Evolutionary conservation across 2,888 invertebrate species (phyloP), one percentile per base, ranked within the genome.

Genomic region (Trilocha varians): DNA sequence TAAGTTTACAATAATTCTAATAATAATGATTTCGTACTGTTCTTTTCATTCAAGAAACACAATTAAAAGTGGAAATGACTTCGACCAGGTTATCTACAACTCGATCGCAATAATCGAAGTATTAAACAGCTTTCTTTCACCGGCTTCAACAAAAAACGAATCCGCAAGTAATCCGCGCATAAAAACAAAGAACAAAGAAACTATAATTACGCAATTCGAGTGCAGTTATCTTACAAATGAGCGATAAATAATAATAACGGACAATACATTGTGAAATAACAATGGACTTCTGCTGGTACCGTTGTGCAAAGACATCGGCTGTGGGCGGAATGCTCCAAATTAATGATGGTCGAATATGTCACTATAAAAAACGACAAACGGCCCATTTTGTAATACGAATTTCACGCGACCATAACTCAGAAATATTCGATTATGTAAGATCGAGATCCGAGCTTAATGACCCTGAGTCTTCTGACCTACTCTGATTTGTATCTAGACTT

Each of bases 391-490:
- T 55, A 65, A 61, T 46, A 47, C 48, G 40, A 53, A 59, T 60
- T 61, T 61, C 57, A 60, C 53, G 57, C 52, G 43, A 46, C 53
- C 54, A 55, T 59, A 59, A 56, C 43, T 50, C 49, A 45, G 47
- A 41, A 48, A 49, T 42, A 41, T 42, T 39, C 44, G 39, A 52
- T 71, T 71, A 62, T 38, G 13, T 41, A 41, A 41, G 33, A 14
- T 34, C 11, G 9, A n/a, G 36, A 13, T 36, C 16, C 36, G 11
- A 16, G 36, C 16, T 11, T 25, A 25, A 25, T 6, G 25, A 25
- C 25, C 25, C 8, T 3, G 4, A 25, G 25, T 2, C 6, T 25
- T 25, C 25, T 25, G 25, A 25, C 11, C 25, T 18, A 25, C 6
- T 6, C 11, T 9, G 8, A 3, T 1, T 25, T 25, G 3, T 11